phyloP scores from a whole-genome alignment of 2,888 invertebrate species.

The Sceliomorpha sp. region DNA sequence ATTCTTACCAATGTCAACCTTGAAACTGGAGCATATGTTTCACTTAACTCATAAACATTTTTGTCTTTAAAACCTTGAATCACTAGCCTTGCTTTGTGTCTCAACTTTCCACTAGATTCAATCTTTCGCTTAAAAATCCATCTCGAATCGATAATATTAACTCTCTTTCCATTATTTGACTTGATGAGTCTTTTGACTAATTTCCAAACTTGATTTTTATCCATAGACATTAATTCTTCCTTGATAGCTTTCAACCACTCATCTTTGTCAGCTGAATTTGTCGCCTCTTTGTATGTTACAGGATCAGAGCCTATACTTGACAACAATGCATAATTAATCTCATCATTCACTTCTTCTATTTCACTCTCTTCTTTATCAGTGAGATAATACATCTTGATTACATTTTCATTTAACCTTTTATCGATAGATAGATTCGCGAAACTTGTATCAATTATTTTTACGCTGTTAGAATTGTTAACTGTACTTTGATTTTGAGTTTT shows the following conservation, averaged over 20 bases:
- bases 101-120: not conserved
- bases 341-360: not conserved
- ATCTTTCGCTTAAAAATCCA: conserved; percentile 46
- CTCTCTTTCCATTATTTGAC: conserved; percentile 12
- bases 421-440: not conserved
- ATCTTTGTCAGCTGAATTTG: conserved; percentile 7
- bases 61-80: conserved; percentile 23
- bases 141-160: conserved; percentile 29
- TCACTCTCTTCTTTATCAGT: not conserved
- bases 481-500: conserved; percentile 1
- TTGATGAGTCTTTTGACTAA: conserved; percentile 23
- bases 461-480: too few relatives aligned
- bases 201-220: conserved; percentile 36
- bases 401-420: not conserved
- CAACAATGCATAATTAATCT: conserved; percentile 18
- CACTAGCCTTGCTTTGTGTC: conserved; percentile 31
- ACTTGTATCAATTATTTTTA: conserved; percentile 6
- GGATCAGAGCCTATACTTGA: conserved; percentile 11
- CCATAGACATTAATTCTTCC: conserved; percentile 21
- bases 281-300: conserved; percentile 15
- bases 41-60: conserved; percentile 18
- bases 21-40: conserved; percentile 38
- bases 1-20: conserved; percentile 29
- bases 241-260: conserved; percentile 15
- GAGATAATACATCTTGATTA: not conserved